Percentiles rank a stretch among this genome's conserved stretches.
Conservation (phyloP, 2,113 vertebrate species). For the Vulpes lagopus region DNA sequence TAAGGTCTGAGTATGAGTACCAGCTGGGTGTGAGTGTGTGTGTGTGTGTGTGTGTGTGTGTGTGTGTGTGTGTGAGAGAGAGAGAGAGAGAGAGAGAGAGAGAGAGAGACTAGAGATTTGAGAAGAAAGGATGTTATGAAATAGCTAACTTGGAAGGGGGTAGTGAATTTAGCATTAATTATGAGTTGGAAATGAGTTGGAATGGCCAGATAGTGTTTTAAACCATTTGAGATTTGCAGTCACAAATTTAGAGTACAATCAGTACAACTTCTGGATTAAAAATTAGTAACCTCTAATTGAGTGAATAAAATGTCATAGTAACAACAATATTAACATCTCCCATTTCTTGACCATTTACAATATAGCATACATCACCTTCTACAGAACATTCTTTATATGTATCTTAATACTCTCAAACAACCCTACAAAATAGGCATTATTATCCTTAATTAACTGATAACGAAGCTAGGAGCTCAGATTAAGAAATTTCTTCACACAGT, state of each 20-base stretch:
- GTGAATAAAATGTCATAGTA: constrained; percentile 1
- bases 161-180: neutral
- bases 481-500: neutral
- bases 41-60: neutral
- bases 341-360: neutral
- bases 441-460: constrained; percentile 1
- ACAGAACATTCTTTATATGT: neutral
- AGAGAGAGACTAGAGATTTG: neutral
- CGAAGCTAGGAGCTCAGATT: neutral
- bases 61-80: too few species aligned
- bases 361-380: neutral
- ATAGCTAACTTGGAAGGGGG: neutral
- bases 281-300: neutral
- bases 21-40: neutral
- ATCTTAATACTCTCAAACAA: constrained; percentile 2
- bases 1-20: neutral
- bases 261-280: neutral
- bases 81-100: neutral
- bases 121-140: neutral
- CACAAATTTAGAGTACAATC: neutral
- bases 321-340: neutral
- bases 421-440: neutral
- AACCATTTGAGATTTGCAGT: neutral
- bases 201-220: neutral
- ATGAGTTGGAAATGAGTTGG: neutral